These are phyloP conservation scores for Lycaon pictus DNA, from an alignment of 2,113 vertebrate species.

Conservation along the genomic window DNA sequence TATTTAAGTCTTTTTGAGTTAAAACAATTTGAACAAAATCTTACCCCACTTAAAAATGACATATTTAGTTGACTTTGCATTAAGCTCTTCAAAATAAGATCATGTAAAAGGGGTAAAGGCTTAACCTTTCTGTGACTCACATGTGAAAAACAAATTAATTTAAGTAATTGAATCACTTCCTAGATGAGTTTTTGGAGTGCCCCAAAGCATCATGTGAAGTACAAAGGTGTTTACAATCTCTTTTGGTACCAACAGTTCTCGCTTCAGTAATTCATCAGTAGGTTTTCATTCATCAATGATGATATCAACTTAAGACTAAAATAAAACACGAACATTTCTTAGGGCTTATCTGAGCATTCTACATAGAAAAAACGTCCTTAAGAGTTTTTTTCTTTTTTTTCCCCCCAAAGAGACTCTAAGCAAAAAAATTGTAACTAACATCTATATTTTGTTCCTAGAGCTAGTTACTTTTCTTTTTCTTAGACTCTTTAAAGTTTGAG, in stretches of 20 bases:
- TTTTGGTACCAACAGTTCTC: slow-evolving; percentile 70
- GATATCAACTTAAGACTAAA: slow-evolving; percentile 64
- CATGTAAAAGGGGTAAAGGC: slow-evolving; percentile 64
- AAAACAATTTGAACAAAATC: slow-evolving; percentile 83
- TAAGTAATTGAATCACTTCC: slow-evolving; percentile 75
- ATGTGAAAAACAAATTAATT: slow-evolving; percentile 64
- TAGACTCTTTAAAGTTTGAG: slow-evolving; percentile 78
- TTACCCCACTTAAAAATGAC: slow-evolving; percentile 81
- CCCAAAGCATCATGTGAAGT: slow-evolving; percentile 70
- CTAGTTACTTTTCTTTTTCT: slow-evolving; percentile 84
- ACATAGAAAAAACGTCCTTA: slow-evolving; percentile 76
- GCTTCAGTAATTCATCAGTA: slow-evolving; percentile 91
- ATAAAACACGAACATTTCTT: slow-evolving; percentile 68
- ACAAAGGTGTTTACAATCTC: slow-evolving; percentile 53
- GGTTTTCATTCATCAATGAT: slow-evolving; percentile 85
- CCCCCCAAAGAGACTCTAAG: slow-evolving; percentile 66
- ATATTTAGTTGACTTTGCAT: slow-evolving; percentile 71
- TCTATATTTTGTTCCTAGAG: slow-evolving; percentile 75
- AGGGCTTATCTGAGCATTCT: slow-evolving; percentile 81
- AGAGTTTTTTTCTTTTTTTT: slow-evolving; percentile 48
- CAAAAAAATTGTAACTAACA: slow-evolving; percentile 60
- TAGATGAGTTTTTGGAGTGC: slow-evolving; percentile 61
- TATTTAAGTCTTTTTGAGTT: slow-evolving; percentile 74
- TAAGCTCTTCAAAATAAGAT: slow-evolving; percentile 71
- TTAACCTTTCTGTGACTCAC: slow-evolving; percentile 42